These are phyloP conservation scores for Luperina nickerlii DNA, from an alignment of 2,888 invertebrate genomes.

Conservation along the genomic window DNA sequence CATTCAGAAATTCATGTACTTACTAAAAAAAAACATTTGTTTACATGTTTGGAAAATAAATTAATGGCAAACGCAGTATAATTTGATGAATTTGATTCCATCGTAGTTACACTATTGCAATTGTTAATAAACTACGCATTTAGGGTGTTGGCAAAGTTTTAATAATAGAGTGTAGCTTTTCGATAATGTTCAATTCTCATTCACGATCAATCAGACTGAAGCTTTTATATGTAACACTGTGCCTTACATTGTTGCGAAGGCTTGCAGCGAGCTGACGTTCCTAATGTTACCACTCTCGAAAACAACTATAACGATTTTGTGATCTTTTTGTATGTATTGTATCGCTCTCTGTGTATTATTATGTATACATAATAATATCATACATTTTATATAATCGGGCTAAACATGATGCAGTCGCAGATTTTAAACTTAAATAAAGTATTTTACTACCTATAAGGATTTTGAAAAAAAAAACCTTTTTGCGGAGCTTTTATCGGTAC, in stretches of 20 bases:
- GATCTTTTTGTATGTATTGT: slow-evolving; percentile 11
- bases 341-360: slow-evolving; percentile 45
- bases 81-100: background rate
- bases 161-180: slow-evolving; percentile 12
- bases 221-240: slow-evolving; percentile 39
- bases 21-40: background rate
- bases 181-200: slow-evolving; percentile 9
- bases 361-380: slow-evolving; percentile 30
- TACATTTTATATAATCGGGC: slow-evolving; percentile 18
- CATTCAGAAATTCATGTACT: background rate
- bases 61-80: background rate
- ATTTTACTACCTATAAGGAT: slow-evolving; percentile 30
- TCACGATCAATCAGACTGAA: slow-evolving; percentile 40
- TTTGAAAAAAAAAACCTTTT: slow-evolving; percentile 16
- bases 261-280: slow-evolving; percentile 18
- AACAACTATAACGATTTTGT: slow-evolving; percentile 17
- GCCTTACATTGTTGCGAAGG: slow-evolving; percentile 45
- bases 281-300: slow-evolving; percentile 17
- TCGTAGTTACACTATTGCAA: background rate
- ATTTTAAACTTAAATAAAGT: slow-evolving; percentile 16
- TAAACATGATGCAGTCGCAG: slow-evolving; percentile 5
- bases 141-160: slow-evolving; percentile 7
- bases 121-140: slow-evolving; percentile 18
- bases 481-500: slow-evolving; percentile 42
- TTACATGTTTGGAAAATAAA: background rate